Conservation (phyloP, 2,888 invertebrate species). For the Lamellibrachia satsuma region DNA sequence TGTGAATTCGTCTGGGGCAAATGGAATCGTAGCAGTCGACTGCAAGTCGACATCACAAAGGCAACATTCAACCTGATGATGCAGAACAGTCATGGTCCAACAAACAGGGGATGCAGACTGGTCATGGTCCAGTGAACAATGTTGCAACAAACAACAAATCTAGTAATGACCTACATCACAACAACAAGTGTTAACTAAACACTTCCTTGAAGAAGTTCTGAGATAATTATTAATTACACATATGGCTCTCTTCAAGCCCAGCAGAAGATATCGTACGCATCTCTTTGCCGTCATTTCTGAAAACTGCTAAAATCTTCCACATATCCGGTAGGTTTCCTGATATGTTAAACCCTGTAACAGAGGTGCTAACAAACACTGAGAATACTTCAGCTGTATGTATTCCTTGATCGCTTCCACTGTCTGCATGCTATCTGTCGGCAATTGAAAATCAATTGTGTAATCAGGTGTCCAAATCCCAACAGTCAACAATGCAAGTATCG, state of each 20-base stretch:
- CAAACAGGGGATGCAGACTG: not conserved
- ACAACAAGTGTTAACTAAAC: not conserved
- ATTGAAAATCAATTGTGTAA: constrained; percentile 17
- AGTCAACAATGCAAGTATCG: not conserved
- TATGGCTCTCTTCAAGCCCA: not conserved
- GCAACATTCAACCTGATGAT: not conserved
- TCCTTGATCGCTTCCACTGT: not conserved
- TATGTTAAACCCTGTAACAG: not conserved
- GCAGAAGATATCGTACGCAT: not conserved
- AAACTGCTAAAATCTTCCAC: not conserved
- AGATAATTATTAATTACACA: not conserved
- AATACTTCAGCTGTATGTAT: too few relatives aligned
- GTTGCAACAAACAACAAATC: not conserved
- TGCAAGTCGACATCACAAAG: not conserved
- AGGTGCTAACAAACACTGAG: too few relatives aligned
- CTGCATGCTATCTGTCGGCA: not conserved
- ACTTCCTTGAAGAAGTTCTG: not conserved
- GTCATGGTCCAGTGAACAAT: not conserved
- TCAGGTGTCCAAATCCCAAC: not conserved
- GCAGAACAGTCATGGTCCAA: not conserved
- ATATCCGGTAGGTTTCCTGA: not conserved
- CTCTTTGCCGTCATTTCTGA: not conserved
- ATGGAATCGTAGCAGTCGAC: not conserved
- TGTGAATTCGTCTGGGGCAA: not conserved
- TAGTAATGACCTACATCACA: not conserved